Evolutionary conservation across 2,888 invertebrate genomes (phyloP), one percentile per base, ranked within the genome.

Genomic region (Troides oblongomaculatus): DNA sequence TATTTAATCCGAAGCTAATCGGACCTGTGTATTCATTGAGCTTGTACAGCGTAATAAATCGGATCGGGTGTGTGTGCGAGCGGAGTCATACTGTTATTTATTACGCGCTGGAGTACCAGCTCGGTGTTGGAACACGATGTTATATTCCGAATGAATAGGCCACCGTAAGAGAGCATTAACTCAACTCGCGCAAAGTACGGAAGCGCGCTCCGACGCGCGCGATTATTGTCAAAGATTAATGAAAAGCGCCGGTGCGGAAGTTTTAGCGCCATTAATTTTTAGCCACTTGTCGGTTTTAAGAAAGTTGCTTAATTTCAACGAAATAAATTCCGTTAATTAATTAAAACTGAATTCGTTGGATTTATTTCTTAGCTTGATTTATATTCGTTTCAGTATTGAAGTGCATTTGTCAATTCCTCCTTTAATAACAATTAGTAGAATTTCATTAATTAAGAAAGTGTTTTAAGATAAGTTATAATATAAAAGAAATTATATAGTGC

Each of bases 61-160:
- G 77, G 78, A 83, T 85, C 83, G 85, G 79, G 72, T 30, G 76
- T 73, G 74, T 70, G 77, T 78, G 79, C 75, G 81, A 46, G 46
- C 79, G 76, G 84, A 87, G 85, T 86, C 82, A 79, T 77, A 76
- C 81, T 80, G 82, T 83, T 87, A 84, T 87, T 86, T 84, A 85
- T 83, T 76, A 81, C 81, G 78, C 71, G 68, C 72, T 73, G 72
- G 78, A 78, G 79, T 81, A 80, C 79, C 78, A 84, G 84, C 81
- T 82, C 81, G 77, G 76, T 77, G 74, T 71, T 74, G 78, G 72
- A 84, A 83, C 83, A 81, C 81, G 84, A 81, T 82, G 84, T 84
- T 87, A 80, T 83, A 85, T 88, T 87, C 82, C 83, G 83, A 88
- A 87, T 87, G 88, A 89, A 89, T 86, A 85, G 85, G 80, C 84